Percentiles rank a stretch among this genome's conserved stretches.
Evolutionary conservation across 2,888 invertebrate genomes (phyloP).

Genomic region (Heliconius charithonia): DNA sequence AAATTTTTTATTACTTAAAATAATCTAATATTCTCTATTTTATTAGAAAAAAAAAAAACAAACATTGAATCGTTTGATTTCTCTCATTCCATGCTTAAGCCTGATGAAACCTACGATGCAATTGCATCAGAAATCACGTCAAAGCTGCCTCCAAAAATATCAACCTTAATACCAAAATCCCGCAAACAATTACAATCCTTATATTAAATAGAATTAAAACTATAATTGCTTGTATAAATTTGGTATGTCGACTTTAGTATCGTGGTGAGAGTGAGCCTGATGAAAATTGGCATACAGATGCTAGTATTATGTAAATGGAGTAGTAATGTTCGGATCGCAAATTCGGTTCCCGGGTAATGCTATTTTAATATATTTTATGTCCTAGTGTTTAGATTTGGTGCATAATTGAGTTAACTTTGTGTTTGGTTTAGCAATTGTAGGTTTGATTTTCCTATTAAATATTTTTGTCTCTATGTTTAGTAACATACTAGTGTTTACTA

Average conservation of each 20-base stretch:
- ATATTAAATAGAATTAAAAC: neutral
- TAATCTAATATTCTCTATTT: neutral
- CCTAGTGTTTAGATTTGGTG: neutral
- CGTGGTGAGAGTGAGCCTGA: conserved; percentile 42
- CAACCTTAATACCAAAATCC: neutral
- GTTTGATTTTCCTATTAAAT: neutral
- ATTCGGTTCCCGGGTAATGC: conserved; percentile 12
- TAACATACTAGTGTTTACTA: no score
- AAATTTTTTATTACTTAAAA: neutral
- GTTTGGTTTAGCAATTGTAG: neutral
- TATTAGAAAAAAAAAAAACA: conserved; percentile 33
- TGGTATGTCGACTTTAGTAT: conserved; percentile 10
- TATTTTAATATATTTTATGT: conserved; percentile 1
- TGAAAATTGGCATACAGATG: conserved; percentile 50
- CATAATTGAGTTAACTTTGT: neutral
- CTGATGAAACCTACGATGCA: conserved; percentile 43
- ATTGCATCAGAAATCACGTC: conserved; percentile 45
- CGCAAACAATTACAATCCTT: neutral
- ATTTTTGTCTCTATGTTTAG: neutral
- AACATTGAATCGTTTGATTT: conserved; percentile 55
- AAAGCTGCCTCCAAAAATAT: conserved; percentile 4
- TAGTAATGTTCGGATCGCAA: conserved; percentile 32
- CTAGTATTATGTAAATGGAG: conserved; percentile 44
- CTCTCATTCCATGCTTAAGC: conserved; percentile 40
- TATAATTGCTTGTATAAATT: conserved; percentile 11